Evolutionary conservation across 1,140 invertebrate genomes (phyloP).

Genomic region (Telenomus remus): DNA sequence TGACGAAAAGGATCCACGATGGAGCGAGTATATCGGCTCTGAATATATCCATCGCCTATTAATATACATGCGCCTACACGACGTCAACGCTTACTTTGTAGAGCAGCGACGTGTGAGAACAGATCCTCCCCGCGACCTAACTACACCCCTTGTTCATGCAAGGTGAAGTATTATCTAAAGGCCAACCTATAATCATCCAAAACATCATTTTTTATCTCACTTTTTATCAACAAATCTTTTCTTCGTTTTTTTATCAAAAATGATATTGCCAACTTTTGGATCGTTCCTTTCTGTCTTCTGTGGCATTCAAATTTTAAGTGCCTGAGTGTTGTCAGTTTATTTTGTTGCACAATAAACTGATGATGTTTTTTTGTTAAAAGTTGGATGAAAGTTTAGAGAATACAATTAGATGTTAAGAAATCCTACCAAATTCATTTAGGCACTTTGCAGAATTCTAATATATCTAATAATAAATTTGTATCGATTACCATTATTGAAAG

Average conservation of each 20-base stretch:
- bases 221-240: not conserved
- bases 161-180: conserved; percentile 73
- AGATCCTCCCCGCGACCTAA: conserved; percentile 52
- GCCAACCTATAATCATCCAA: conserved; percentile 6
- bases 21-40: conserved; percentile 50
- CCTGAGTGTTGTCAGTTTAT: no score
- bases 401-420: no score
- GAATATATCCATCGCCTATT: conserved; percentile 64
- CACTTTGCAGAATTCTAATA: not conserved
- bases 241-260: no score
- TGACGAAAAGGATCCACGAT: conserved; percentile 48
- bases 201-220: no score
- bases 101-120: conserved; percentile 71
- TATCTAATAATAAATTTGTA: conserved; percentile 9
- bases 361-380: no score
- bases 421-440: no score
- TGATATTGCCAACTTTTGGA: no score
- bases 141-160: conserved; percentile 62
- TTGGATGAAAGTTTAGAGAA: no score
- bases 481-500: conserved; percentile 28
- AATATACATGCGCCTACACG: conserved; percentile 64
- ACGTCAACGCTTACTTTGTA: conserved; percentile 68
- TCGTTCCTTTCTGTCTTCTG: no score
- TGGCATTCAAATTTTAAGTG: no score
- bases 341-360: no score